Evolutionary conservation across 2,113 vertebrate species (phyloP), one percentile per base, ranked within the genome.

Genomic region (Melanostigma gelatinosum): DNA sequence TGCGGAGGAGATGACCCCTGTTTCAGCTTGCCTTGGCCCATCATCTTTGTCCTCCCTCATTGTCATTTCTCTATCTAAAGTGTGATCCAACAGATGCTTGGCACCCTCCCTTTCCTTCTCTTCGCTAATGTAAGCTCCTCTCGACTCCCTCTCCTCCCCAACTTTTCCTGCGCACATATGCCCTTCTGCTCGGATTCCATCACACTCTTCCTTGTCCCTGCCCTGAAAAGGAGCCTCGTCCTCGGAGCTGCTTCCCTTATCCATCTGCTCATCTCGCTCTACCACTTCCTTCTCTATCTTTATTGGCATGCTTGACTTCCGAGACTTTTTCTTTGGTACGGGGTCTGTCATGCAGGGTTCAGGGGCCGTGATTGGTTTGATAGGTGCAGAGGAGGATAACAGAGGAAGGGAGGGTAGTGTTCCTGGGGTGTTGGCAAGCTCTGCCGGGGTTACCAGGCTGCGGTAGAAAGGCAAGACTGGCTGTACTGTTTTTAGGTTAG

Each of bases 241-340:
- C 57, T 97, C 97, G 0, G 96, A 96, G 81, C 94, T 93, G 89
- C 95, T 95, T 4, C 77, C 89, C 15, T 93, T 95, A 3, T 93
- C 93, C 73, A 92, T 91, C 63, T 95, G 95, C 1, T 94, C 85
- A 1, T 91, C 93, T 2, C 86, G 62, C 38, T 96, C 96, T 68
- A 96, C 87, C 7, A 86, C 85, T 82, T 97, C 98, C 78, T 97
- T 98, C 93, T 99, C 97, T 58, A 99, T 99, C 88, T 99, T 99
- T 87, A 99, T 97, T 8, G 98, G 98, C 97, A 97, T 99, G 62
- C 98, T 99, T 13, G 98, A 99, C 87, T 99, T 99, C 0, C 98
- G 96, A n/a, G 98, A 98, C 71, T 99, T 99, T 92, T 99, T 99
- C 95, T 98, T 99, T 82, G 98, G 98, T 72, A 97, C 91, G 0